Evolutionary conservation across 2,797 vertebrate species (phyloP), one percentile per base, ranked within the genome.

Genomic region (Characodon lateralis): DNA sequence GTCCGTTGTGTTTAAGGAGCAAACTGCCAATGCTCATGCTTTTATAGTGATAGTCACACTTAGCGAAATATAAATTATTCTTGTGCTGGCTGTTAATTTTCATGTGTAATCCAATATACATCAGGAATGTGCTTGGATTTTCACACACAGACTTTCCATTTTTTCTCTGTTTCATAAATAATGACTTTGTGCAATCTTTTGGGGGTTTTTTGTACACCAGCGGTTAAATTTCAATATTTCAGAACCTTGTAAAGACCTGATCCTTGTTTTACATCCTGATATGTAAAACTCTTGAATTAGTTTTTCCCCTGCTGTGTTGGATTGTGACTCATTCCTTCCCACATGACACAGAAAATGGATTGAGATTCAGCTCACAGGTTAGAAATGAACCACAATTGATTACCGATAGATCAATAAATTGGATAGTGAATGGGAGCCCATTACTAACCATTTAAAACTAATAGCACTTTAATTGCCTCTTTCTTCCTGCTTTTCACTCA

Each of bases 341-440:
- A 39, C 77, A 79, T 78, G 50, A 48, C 79, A 82, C 84, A 77
- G 74, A 86, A 87, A 91, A 93, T 91, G 71, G 83, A 92, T 88
- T 87, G 85, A 89, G 91, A 92, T 85, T 86, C 89, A 86, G 84
- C 76, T 86, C 83, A 83, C 77, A 71, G 74, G 78, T 85, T 87
- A 28, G 69, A 41, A 89, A 91, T 84, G 82, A 88, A 71, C 51
- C 59, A 61, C 12, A 73, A 92, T 91, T 76, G 93, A 94, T 92
- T 89, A 80, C 80, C 71, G 73, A 90, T 91, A 53, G 77, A 91
- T 94, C 91, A 87, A 91, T 93, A 80, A 24, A 93, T 91, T 82
- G 89, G 72, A 61, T 70, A 77, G 77, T 85, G 81, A 90, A 91
- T 91, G 82, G 89, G 83, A 85, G 83, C 79, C 88, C 82, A 89